Conservation (phyloP, 2,888 invertebrate species). For the Nudaria mundana region DNA sequence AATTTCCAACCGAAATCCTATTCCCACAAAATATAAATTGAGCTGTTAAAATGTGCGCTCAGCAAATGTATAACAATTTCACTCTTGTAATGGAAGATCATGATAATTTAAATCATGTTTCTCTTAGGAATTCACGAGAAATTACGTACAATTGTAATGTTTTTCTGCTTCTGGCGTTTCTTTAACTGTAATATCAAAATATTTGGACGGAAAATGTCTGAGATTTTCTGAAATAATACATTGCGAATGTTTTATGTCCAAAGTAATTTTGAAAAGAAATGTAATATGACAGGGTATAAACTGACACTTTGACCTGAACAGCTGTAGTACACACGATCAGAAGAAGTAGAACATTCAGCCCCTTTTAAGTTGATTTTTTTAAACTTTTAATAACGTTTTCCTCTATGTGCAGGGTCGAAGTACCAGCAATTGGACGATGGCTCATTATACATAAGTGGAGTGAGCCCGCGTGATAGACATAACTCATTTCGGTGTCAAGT, state of each 20-base stretch:
- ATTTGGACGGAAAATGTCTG: background rate
- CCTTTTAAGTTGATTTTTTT: too few relatives aligned
- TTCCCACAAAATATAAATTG: conserved; percentile 49
- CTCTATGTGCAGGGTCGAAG: conserved; percentile 68
- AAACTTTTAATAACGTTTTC: background rate
- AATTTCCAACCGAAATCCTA: conserved; percentile 56
- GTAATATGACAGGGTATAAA: too few relatives aligned
- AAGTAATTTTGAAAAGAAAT: background rate
- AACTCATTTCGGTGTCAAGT: conserved; percentile 91
- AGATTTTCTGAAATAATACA: background rate
- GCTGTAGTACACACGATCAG: too few relatives aligned
- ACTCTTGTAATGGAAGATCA: conserved; percentile 11
- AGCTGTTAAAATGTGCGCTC: conserved; percentile 40
- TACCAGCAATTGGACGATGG: conserved; percentile 90
- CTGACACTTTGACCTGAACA: too few relatives aligned
- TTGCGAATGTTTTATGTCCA: background rate
- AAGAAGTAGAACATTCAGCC: too few relatives aligned
- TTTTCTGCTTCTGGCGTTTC: background rate
- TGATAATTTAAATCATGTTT: conserved; percentile 9
- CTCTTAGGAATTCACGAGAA: background rate
- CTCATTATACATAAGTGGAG: conserved; percentile 91
- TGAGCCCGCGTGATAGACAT: conserved; percentile 88
- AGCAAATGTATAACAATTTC: conserved; percentile 19
- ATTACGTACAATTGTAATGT: background rate
- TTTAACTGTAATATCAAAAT: background rate